Conservation (phyloP, 2,797 vertebrate genomes). For the Simalia tracyae region DNA sequence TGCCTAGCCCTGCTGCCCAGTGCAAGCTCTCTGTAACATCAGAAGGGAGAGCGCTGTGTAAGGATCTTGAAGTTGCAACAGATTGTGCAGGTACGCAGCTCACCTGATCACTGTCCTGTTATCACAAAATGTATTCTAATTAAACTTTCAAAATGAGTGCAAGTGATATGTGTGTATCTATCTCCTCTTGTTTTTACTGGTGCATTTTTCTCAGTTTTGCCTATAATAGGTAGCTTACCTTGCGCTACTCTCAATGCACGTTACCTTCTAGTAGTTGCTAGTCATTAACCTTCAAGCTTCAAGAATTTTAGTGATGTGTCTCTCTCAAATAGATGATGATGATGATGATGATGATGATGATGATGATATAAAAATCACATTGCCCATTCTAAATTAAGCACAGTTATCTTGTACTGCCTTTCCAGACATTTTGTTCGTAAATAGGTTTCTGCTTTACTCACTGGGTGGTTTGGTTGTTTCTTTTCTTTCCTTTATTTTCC, state of each 20-base stretch:
- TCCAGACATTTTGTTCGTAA: background rate
- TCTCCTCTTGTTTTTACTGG: background rate
- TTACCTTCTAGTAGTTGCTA: background rate
- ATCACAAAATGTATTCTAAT: background rate
- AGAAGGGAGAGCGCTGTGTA: background rate
- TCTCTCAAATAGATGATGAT: background rate
- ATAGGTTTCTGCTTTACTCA: background rate
- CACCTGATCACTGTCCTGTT: background rate
- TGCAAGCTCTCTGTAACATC: background rate
- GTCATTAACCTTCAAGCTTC: background rate
- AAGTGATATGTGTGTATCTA: background rate
- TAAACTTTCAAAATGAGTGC: background rate
- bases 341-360: no score
- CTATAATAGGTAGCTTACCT: background rate
- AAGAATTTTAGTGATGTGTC: background rate
- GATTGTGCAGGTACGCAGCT: background rate
- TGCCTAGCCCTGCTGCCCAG: background rate
- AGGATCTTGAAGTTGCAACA: background rate
- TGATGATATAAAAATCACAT: background rate
- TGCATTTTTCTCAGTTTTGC: background rate
- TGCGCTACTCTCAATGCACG: background rate
- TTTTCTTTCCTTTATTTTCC: background rate
- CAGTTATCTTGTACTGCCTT: background rate
- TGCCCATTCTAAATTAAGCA: background rate
- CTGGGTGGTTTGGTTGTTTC: slow-evolving; percentile 20